Conservation (phyloP, 1,140 invertebrate species). For the Scylla paramamosain region DNA sequence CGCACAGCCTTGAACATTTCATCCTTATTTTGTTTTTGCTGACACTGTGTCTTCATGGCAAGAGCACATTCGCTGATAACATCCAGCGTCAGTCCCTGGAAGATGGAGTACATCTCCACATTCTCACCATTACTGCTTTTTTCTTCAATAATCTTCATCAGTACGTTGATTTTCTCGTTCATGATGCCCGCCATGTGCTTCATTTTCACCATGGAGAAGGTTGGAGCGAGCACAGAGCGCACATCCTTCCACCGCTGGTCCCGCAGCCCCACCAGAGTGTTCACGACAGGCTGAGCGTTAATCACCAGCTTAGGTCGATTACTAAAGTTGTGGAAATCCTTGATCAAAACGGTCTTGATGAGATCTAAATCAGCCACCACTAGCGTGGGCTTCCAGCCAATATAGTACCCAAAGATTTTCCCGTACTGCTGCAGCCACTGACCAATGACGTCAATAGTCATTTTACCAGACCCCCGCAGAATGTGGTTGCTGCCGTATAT, state of each 20-base stretch:
- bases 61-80: constrained; percentile 82
- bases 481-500: constrained; percentile 79
- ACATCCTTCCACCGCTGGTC: constrained; percentile 82
- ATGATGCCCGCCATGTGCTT: constrained; percentile 80
- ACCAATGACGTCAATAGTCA: constrained; percentile 77
- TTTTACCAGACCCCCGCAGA: constrained; percentile 60
- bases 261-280: constrained; percentile 79
- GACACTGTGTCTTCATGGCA: constrained; percentile 80
- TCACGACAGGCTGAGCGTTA: constrained; percentile 78
- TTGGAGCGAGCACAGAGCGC: constrained; percentile 81
- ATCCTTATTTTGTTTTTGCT: constrained; percentile 80
- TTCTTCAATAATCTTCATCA: constrained; percentile 77
- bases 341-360: constrained; percentile 79
- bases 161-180: constrained; percentile 78
- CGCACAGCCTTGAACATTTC: constrained; percentile 78
- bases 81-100: constrained; percentile 81
- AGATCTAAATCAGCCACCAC: constrained; percentile 80
- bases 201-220: constrained; percentile 82
- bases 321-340: constrained; percentile 79
- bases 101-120: constrained; percentile 78
- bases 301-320: constrained; percentile 79
- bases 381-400: constrained; percentile 79
- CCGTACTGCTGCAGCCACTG: constrained; percentile 80
- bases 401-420: constrained; percentile 80
- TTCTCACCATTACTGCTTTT: constrained; percentile 66